These are phyloP conservation scores for Calvadosia cruxmelitensis DNA, from an alignment of 30 jellyfish, hydroid and myxozoan species.

Conservation along the genomic window DNA sequence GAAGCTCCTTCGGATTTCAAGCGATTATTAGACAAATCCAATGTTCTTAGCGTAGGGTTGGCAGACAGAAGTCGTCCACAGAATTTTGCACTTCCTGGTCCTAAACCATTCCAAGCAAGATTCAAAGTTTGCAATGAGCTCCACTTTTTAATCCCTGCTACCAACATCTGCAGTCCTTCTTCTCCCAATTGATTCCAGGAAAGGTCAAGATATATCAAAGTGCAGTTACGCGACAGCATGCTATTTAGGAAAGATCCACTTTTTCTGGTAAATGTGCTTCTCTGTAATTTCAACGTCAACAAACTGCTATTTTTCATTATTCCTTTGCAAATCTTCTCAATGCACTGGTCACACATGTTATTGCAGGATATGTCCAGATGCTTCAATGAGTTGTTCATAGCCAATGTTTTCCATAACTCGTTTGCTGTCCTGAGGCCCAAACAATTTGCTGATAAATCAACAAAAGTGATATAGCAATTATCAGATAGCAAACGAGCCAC, in stretches of 20 bases:
- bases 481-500: conserved; percentile 31
- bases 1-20: conserved; percentile 24
- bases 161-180: conserved; percentile 27
- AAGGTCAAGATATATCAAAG: conserved; percentile 24
- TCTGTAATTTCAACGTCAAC: conserved; percentile 14
- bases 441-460: conserved; percentile 14
- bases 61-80: conserved; percentile 22
- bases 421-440: conserved; percentile 24
- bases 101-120: conserved; percentile 41
- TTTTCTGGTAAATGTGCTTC: conserved; percentile 15
- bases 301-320: conserved; percentile 20
- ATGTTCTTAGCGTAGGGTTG: not conserved
- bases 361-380: conserved; percentile 23
- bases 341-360: conserved; percentile 15
- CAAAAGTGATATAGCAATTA: conserved; percentile 22
- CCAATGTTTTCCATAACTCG: conserved; percentile 27
- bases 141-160: conserved; percentile 28
- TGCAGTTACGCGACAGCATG: conserved; percentile 40
- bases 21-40: conserved; percentile 32
- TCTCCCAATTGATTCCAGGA: conserved; percentile 47
- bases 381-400: conserved; percentile 27
- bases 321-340: conserved; percentile 23
- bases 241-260: conserved; percentile 31
- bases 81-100: conserved; percentile 21
- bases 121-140: conserved; percentile 21